Percentiles rank a stretch among this genome's conserved stretches.
phyloP scores from a whole-genome alignment of 2,113 vertebrate genomes.

The Puntigrus tetrazona region DNA sequence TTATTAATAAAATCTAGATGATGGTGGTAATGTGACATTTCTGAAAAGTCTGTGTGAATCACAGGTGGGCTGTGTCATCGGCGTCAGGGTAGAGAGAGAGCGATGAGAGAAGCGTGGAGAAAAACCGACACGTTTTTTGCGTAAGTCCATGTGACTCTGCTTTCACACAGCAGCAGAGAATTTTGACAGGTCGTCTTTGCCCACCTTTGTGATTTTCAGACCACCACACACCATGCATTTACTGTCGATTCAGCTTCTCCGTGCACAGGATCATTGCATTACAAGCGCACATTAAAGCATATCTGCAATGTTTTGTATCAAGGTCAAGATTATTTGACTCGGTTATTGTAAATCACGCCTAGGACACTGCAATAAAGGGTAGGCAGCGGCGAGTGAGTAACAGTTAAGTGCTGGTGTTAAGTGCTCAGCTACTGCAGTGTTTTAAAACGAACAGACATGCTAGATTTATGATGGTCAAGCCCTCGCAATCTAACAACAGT shows the following conservation, averaged over 20 bases:
- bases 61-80: slow-evolving; percentile 65
- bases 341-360: slow-evolving; percentile 16
- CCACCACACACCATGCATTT: slow-evolving; percentile 1
- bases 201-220: not conserved
- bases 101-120: slow-evolving; percentile 55
- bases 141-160: slow-evolving; percentile 52
- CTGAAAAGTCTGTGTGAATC: slow-evolving; percentile 50
- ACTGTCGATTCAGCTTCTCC: not conserved
- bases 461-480: slow-evolving; percentile 32
- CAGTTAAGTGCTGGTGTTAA: slow-evolving; percentile 22
- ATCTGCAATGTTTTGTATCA: not conserved
- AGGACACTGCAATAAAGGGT: not conserved
- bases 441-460: slow-evolving; percentile 52
- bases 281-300: not conserved
- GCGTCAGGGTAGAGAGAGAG: slow-evolving; percentile 62
- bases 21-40: slow-evolving; percentile 59
- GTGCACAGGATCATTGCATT: not conserved
- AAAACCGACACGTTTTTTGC: slow-evolving; percentile 12
- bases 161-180: not conserved
- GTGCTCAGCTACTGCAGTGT: slow-evolving; percentile 7
- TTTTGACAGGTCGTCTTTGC: not conserved
- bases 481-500: slow-evolving; percentile 7
- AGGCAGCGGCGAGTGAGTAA: slow-evolving; percentile 9
- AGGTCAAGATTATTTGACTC: not conserved
- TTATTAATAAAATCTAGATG: not conserved